phyloP scores from a whole-genome alignment of 2,113 vertebrate genomes.

The Ochotona curzoniae region DNA sequence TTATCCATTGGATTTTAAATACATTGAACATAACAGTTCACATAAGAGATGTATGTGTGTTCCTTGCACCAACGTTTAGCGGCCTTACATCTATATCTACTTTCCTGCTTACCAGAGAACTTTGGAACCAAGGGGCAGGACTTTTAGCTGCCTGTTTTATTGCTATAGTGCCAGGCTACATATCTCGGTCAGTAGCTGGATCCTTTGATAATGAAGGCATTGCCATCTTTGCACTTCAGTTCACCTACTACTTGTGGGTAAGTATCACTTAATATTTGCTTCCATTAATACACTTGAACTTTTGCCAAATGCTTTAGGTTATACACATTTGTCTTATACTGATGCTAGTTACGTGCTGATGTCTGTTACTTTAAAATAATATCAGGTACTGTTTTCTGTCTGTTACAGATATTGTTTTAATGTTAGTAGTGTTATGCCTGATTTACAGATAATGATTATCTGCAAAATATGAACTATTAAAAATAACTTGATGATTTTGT shows the following conservation, averaged over 20 bases:
- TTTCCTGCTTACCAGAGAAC: slow-evolving; percentile 97
- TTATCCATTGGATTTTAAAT: slow-evolving; percentile 99
- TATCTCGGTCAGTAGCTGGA: slow-evolving; percentile 98
- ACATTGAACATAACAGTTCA: slow-evolving; percentile 97
- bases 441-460: background rate
- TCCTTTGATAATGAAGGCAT: slow-evolving; percentile 99
- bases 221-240: slow-evolving; percentile 99
- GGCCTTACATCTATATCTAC: slow-evolving; percentile 99
- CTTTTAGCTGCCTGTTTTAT: slow-evolving; percentile 99
- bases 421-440: background rate
- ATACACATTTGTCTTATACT: slow-evolving; percentile 1
- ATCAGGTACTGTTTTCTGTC: background rate
- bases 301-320: slow-evolving; percentile 22
- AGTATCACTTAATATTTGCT: slow-evolving; percentile 82
- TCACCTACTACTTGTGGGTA: slow-evolving; percentile 99
- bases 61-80: slow-evolving; percentile 98
- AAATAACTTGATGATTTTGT: background rate
- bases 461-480: background rate
- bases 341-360: background rate
- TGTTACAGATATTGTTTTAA: background rate
- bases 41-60: slow-evolving; percentile 98
- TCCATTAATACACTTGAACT: background rate
- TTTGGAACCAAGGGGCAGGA: slow-evolving; percentile 99
- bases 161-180: slow-evolving; percentile 98
- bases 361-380: no score